Evolutionary conservation across 2,888 invertebrate genomes (phyloP).

Genomic region (Acanthosepion lycidas): DNA sequence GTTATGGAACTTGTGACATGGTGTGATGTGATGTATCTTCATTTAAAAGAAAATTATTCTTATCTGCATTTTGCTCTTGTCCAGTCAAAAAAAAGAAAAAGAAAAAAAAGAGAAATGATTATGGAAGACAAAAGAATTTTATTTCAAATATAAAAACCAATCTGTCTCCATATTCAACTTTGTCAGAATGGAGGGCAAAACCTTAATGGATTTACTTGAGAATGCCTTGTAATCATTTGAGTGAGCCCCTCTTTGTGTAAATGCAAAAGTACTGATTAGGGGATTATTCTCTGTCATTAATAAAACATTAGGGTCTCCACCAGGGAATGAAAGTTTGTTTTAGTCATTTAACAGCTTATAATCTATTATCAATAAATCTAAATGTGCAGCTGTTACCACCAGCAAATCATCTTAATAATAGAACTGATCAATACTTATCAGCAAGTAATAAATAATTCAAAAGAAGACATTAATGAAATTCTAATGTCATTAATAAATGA

Average conservation of each 20-base stretch:
- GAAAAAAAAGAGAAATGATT: background rate
- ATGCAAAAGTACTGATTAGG: background rate
- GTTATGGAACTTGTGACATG: too few species aligned
- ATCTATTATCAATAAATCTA: background rate
- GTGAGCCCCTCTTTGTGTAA: background rate
- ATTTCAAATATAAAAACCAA: background rate
- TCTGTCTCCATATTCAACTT: background rate
- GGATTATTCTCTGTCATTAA: background rate
- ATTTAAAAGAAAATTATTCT: too few species aligned
- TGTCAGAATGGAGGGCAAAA: background rate
- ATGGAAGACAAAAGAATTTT: too few species aligned
- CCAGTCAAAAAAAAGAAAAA: too few species aligned
- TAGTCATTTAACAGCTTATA: background rate
- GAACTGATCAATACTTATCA: background rate
- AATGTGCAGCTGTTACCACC: background rate
- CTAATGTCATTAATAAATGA: background rate
- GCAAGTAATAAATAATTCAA: background rate
- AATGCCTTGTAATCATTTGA: background rate
- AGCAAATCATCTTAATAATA: background rate
- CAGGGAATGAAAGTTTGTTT: background rate
- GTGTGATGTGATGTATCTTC: too few species aligned
- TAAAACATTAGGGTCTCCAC: slow-evolving; percentile 6
- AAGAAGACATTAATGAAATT: slow-evolving; percentile 33
- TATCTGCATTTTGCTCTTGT: too few species aligned
- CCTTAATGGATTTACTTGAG: background rate